Percentiles rank a stretch among this genome's conserved stretches.
These are phyloP conservation scores for Genyomyrus donnyi DNA, from an alignment of 2,113 vertebrate genomes.

Conservation along the genomic window DNA sequence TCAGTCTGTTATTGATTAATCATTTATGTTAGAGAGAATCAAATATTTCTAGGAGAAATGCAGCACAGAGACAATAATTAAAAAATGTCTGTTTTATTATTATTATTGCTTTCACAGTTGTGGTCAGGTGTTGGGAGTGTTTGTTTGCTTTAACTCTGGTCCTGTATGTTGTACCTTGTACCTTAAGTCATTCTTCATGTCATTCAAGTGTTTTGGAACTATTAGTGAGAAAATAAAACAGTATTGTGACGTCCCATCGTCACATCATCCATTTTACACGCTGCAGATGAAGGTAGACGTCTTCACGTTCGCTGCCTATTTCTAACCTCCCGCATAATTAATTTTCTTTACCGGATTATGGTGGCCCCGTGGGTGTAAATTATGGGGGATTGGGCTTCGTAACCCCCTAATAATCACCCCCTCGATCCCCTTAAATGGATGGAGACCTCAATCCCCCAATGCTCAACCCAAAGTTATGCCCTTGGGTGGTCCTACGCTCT, in stretches of 20 bases:
- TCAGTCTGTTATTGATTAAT: neutral
- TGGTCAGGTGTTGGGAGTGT: neutral
- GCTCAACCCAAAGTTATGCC: too few species aligned
- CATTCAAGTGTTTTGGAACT: neutral
- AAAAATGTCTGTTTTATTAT: neutral
- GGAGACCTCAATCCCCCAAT: too few species aligned
- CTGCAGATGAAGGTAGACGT: neutral
- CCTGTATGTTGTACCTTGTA: neutral
- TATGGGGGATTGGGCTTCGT: too few species aligned
- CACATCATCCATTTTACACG: neutral
- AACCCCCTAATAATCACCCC: too few species aligned
- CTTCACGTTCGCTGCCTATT: neutral
- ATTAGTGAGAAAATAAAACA: neutral
- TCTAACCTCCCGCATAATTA: neutral
- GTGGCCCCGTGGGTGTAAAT: too few species aligned
- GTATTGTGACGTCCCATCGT: neutral
- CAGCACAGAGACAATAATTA: constrained; percentile 11
- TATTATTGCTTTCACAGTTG: constrained; percentile 5
- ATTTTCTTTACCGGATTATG: neutral
- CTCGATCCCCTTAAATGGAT: too few species aligned
- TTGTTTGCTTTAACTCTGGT: neutral
- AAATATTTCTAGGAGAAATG: constrained; percentile 7
- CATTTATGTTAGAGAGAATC: neutral
- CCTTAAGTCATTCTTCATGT: neutral
- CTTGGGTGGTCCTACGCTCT: neutral